A percentile compares a stretch with the other conserved stretches of the same genome.
Conservation (phyloP, 2,888 invertebrate species). For the Hyppa rectilinea region DNA sequence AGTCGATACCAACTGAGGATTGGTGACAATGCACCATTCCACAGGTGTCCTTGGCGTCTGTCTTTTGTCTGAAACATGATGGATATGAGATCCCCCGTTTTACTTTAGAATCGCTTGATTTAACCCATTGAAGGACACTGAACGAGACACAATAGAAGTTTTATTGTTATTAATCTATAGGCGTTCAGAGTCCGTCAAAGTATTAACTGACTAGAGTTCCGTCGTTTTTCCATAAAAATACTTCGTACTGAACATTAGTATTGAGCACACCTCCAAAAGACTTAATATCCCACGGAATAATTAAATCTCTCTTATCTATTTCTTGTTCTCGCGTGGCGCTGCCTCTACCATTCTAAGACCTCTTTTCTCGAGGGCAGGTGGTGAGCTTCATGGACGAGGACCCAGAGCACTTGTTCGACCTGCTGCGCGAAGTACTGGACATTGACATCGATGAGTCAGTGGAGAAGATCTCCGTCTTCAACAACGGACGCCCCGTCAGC, state of each 20-base stretch:
- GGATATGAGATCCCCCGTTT: background rate
- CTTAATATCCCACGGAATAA: background rate
- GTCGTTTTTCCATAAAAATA: background rate
- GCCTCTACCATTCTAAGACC: background rate
- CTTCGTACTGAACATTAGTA: background rate
- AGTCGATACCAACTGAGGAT: background rate
- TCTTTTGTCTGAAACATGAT: background rate
- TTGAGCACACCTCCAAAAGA: background rate
- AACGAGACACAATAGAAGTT: no score
- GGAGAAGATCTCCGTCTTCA: conserved; percentile 96
- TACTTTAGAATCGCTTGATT: no score
- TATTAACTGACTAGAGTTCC: no score
- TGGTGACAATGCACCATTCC: background rate
- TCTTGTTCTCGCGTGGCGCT: background rate
- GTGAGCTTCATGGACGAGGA: conserved; percentile 74
- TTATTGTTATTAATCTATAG: no score
- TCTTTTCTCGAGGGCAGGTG: conserved; percentile 60
- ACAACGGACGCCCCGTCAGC: conserved; percentile 95
- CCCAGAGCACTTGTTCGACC: conserved; percentile 76
- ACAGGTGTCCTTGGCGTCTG: no score
- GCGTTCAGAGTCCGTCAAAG: no score
- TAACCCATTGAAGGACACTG: no score
- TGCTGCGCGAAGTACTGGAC: conserved; percentile 95
- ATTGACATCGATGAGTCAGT: conserved; percentile 92
- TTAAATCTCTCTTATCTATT: background rate